Evolutionary conservation across 2,113 vertebrate species (phyloP), one percentile per base, ranked within the genome.

Genomic region (Paratilapia polleni): DNA sequence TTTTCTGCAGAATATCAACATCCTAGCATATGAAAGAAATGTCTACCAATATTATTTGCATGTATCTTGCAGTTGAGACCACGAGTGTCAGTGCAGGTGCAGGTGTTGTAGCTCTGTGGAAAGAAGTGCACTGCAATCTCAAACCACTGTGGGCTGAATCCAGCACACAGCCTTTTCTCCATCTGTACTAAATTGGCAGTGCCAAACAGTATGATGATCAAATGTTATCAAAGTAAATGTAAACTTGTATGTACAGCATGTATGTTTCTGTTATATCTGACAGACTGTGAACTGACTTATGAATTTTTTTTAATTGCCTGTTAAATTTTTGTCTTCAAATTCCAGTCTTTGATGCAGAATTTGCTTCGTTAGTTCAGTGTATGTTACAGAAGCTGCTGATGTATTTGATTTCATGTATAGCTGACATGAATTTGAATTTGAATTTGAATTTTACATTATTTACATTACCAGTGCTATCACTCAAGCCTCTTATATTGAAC

Each of bases 141-240:
- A 80, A 89, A 87, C 81, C 78, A 76, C 80, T 3, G 59, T 62
- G 61, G 78, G 61, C 61, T 66, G 73, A 81, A 86, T 90, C 62
- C 75, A 68, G 61, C 54, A 68, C 74, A 64, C 80, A 70, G 34
- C 66, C 47, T 63, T 58, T 74, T 24, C 20, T 76, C 49, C 59
- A 22, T 22, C 64, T 66, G 41, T 26, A 1, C 47, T 49, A 19
- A 43, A 73, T 17, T 41, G 38, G 49, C 54, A 19, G 24, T 36
- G 60, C 20, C 58, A 38, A 5, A 49, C 0, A 36, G 57, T 47
- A 57, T 28, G 22, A 43, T n/a, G 22, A 58, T 80, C 63, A 41
- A 58, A 59, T 58, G 61, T 13, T 62, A 52, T 80, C 31, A 73
- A 61, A 58, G 62, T 31, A 64, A 60, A 84, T 24, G 43, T 10